Conservation (phyloP, 2,113 vertebrate species). For the Aegithalos caudatus region DNA sequence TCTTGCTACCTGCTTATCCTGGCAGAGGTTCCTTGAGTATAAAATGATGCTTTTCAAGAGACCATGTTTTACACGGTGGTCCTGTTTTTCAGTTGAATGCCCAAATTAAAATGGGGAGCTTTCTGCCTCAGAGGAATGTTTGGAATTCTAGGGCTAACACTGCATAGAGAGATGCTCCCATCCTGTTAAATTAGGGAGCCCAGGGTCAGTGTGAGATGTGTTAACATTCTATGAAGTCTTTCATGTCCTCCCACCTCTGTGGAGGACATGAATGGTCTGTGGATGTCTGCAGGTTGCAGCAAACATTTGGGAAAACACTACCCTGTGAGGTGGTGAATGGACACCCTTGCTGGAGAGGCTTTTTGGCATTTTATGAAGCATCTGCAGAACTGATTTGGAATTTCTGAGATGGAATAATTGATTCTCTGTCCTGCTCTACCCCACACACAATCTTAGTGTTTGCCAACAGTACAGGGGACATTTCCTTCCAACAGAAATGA, state of each 20-base stretch:
- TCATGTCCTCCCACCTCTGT: background rate
- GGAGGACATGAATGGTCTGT: background rate
- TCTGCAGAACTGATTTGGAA: background rate
- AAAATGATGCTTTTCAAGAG: background rate
- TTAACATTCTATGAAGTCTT: background rate
- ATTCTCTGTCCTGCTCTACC: background rate
- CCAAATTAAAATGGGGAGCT: background rate
- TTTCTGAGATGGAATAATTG: too few relatives aligned
- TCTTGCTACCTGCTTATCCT: background rate
- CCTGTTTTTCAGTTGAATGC: background rate
- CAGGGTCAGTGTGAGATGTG: background rate
- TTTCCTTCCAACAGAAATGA: background rate
- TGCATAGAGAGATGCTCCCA: background rate
- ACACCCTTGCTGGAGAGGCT: background rate
- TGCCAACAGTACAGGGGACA: background rate
- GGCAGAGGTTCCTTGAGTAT: background rate
- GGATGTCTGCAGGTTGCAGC: background rate
- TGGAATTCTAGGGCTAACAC: background rate
- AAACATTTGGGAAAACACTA: background rate
- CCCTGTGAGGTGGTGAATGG: background rate
- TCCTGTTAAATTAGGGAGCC: background rate
- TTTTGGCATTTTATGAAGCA: background rate
- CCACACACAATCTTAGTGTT: background rate
- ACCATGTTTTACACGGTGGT: background rate
- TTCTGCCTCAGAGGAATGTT: background rate